These are phyloP conservation scores for Astyanax mexicanus DNA, from an alignment of 2,797 vertebrate genomes.

Conservation along the genomic window DNA sequence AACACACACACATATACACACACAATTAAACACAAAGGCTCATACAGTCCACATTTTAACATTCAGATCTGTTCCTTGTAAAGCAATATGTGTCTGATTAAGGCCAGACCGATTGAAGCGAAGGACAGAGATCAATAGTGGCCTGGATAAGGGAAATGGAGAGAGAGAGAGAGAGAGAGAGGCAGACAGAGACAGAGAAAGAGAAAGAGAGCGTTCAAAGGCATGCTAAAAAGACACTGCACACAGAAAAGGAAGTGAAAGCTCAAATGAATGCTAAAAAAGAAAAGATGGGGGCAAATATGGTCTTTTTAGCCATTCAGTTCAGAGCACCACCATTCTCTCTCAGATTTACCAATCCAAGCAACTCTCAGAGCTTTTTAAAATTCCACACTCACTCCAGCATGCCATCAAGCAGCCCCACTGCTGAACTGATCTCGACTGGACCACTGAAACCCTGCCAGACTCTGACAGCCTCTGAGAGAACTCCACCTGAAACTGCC, in stretches of 20 bases:
- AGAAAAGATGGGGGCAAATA: constrained; percentile 61
- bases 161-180: constrained; percentile 53
- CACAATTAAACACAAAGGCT: not conserved
- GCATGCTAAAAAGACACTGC: constrained; percentile 14
- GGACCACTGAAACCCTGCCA: constrained; percentile 37
- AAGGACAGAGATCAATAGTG: constrained; percentile 20
- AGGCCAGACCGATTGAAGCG: constrained; percentile 33
- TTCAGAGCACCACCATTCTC: constrained; percentile 25
- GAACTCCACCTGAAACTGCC: constrained; percentile 22
- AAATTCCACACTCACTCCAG: constrained; percentile 22
- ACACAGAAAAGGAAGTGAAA: constrained; percentile 29
- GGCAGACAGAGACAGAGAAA: constrained; percentile 63
- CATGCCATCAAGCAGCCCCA: constrained; percentile 33
- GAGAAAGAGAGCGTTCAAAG: constrained; percentile 23
- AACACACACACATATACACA: constrained; percentile 10
- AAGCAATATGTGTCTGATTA: constrained; percentile 26
- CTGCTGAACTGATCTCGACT: constrained; percentile 10
- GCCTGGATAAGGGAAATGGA: constrained; percentile 52
- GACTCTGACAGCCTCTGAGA: constrained; percentile 33
- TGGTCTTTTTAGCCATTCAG: constrained; percentile 72
- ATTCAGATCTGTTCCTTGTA: constrained; percentile 23
- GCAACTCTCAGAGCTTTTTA: constrained; percentile 21
- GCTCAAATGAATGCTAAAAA: constrained; percentile 14
- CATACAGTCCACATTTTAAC: constrained; percentile 11
- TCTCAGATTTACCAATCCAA: constrained; percentile 20